Evolutionary conservation across 1,140 invertebrate genomes (phyloP), one percentile per base, ranked within the genome.

Genomic region (Lucilia sericata): DNA sequence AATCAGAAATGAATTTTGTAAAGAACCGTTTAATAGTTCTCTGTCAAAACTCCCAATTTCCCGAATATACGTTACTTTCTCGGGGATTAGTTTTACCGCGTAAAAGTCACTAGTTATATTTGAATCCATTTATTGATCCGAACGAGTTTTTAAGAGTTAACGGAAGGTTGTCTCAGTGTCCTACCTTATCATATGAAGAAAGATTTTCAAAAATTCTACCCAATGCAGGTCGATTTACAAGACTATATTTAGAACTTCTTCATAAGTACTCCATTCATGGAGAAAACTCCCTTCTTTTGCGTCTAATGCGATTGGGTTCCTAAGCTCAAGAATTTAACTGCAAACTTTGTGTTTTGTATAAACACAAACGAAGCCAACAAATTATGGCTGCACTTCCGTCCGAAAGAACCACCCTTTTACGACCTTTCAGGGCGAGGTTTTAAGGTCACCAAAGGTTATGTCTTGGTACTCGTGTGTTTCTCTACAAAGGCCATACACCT

Each of bases 391-490:
- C 51, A 17, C 17, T 60, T 17, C 17, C 51, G 13, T 2, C 17
- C 13, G 51, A 60, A 60, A 14, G 51, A 17, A 60, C 51, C 13
- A 60, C 51, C 1, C 13, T 60, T 1, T 60, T n/a, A 60, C 13
- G 13, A 3, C 51, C 51, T 12, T 60, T 60, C 17, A 14, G 51
- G 51, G 0, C 51, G 51, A 60, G 51, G 51, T 5, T 60, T 8
- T 60, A 60, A 60, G 17, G 13, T n/a, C 13, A 60, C 51, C 13
- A 91, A 88, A 70, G 76, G 80, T 19, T 91, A 89, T 51, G 85
- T 90, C 13, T 84, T 74, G n/a, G 65, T 88, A 5, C 88, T 88
- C 36, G 85, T 87, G 12, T 88, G 87, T 47, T 84, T 88, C 42
- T 34, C 83, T 1, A 87, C 87, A 10, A 87, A 86, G 70, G 74